Evolutionary conservation across 2,888 invertebrate species (phyloP).

Genomic region (Acanthosepion pharaonis): DNA sequence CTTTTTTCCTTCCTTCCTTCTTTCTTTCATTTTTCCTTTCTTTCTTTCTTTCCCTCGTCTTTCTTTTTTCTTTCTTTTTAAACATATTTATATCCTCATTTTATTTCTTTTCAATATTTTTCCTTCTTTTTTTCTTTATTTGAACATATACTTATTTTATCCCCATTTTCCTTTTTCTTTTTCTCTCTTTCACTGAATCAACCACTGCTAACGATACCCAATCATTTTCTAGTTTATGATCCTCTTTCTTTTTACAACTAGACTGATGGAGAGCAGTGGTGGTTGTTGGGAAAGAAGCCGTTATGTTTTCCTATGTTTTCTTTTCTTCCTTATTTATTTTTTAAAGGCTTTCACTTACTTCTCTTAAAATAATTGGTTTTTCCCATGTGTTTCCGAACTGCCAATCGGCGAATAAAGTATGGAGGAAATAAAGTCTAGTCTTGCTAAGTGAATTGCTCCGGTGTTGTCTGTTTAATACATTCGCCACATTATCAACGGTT

Average conservation of each 20-base stretch:
- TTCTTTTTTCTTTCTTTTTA: too few species aligned
- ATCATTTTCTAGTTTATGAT: not conserved
- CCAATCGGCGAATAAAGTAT: not conserved
- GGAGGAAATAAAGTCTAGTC: constrained; percentile 4
- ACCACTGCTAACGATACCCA: not conserved
- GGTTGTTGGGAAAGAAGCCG: not conserved
- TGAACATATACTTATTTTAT: too few species aligned
- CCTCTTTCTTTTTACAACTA: not conserved
- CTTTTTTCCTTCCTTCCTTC: too few species aligned
- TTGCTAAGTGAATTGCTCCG: constrained; percentile 21
- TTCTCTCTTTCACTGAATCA: too few species aligned
- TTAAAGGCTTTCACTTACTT: not conserved
- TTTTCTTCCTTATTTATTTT: constrained; percentile 6
- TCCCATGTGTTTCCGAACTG: constrained; percentile 33
- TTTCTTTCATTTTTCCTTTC: too few species aligned
- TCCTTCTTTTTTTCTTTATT: too few species aligned
- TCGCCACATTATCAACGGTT: not conserved
- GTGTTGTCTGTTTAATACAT: constrained; percentile 9
- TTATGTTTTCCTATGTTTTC: not conserved
- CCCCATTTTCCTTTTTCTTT: too few species aligned
- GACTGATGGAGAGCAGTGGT: not conserved
- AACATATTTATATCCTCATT: too few species aligned
- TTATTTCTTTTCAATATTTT: too few species aligned
- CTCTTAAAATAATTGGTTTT: constrained; percentile 20
- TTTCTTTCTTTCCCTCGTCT: too few species aligned